These are phyloP conservation scores for Lepus oiostolus DNA, from an alignment of 2,797 vertebrate species.

Conservation along the genomic window DNA sequence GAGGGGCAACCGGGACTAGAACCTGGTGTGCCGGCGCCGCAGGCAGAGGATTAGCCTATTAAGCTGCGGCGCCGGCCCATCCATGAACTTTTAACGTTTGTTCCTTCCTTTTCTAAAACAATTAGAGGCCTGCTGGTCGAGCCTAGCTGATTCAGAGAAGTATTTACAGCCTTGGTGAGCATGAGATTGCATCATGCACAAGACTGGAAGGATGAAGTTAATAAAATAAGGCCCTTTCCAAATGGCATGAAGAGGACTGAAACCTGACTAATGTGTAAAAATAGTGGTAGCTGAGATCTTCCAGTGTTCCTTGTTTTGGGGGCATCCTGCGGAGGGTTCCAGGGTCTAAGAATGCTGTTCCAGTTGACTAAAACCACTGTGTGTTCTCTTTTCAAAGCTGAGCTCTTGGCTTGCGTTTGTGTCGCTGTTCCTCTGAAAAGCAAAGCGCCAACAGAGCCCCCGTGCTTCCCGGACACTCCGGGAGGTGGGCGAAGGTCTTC, in stretches of 20 bases:
- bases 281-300: neutral
- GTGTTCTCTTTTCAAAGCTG: constrained; percentile 68
- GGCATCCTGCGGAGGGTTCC: neutral
- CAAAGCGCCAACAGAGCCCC: constrained; percentile 29
- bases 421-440: constrained; percentile 55
- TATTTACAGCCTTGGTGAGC: neutral
- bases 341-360: no score
- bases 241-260: neutral
- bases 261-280: neutral
- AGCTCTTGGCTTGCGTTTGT: constrained; percentile 45
- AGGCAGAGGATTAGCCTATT: no score
- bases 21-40: no score
- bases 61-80: no score
- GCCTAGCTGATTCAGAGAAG: constrained; percentile 46
- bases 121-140: neutral
- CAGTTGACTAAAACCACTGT: neutral
- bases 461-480: neutral
- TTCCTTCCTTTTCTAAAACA: constrained; percentile 55
- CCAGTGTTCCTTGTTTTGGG: neutral
- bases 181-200: neutral
- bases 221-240: constrained; percentile 28
- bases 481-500: constrained; percentile 59
- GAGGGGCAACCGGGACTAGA: no score
- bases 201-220: neutral
- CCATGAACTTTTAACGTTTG: neutral